phyloP scores from a whole-genome alignment of 2,888 invertebrate genomes.

The Pollenia griseotomentosa region DNA sequence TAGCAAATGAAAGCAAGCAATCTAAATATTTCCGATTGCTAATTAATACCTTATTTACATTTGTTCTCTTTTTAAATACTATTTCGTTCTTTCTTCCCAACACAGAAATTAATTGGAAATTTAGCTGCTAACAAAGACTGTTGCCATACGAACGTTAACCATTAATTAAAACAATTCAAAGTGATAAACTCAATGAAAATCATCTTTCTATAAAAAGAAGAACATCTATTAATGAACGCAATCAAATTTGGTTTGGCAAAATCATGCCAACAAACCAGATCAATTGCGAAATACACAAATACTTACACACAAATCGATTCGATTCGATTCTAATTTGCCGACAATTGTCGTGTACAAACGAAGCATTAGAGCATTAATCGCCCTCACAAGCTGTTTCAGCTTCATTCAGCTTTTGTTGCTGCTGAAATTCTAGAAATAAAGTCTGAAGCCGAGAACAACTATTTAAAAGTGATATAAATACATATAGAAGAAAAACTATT shows the following conservation, averaged over 20 bases:
- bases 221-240: constrained; percentile 21
- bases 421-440: background rate
- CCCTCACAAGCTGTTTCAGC: constrained; percentile 31
- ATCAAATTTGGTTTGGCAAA: constrained; percentile 22
- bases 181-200: constrained; percentile 4
- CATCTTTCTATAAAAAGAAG: constrained; percentile 1
- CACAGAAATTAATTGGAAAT: constrained; percentile 4
- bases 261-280: constrained; percentile 44
- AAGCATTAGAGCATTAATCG: background rate
- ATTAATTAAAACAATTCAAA: constrained; percentile 12
- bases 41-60: background rate
- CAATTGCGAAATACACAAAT: constrained; percentile 23
- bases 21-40: no score
- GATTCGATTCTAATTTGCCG: background rate
- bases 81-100: background rate
- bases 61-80: background rate
- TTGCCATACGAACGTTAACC: background rate
- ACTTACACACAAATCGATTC: constrained; percentile 13
- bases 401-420: background rate
- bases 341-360: background rate
- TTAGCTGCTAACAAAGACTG: background rate
- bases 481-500: background rate
- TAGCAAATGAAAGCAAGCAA: no score
- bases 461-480: background rate
- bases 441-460: background rate